A percentile compares a stretch with the other conserved stretches of the same genome.
phyloP scores from a whole-genome alignment of 2,888 invertebrate genomes.

The Mellilla xanthometata region DNA sequence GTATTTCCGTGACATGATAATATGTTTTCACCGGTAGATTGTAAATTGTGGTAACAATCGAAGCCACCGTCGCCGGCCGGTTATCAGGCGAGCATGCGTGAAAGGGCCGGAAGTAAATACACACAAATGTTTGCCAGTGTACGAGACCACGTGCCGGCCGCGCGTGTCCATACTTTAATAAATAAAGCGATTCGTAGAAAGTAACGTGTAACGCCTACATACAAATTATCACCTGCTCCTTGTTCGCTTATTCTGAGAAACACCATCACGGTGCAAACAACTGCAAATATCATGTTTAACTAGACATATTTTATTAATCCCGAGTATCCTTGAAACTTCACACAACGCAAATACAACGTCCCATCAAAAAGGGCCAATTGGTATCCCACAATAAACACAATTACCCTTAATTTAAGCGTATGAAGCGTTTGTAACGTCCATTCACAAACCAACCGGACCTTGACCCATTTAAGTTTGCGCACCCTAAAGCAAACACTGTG shows the following conservation, averaged over 20 bases:
- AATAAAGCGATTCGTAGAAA: conserved; percentile 30
- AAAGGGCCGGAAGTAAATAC: conserved; percentile 53
- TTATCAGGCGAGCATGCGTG: conserved; percentile 39
- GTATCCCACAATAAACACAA: conserved; percentile 26
- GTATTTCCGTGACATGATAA: conserved; percentile 31
- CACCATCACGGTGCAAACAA: not conserved
- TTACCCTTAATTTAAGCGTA: conserved; percentile 50
- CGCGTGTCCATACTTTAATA: conserved; percentile 14
- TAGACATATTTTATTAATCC: not conserved
- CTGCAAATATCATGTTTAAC: not conserved
- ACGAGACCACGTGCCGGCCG: conserved; percentile 33
- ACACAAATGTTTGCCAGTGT: conserved; percentile 39
- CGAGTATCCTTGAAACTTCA: conserved; percentile 8
- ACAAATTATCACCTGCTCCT: conserved; percentile 29
- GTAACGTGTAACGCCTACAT: conserved; percentile 28
- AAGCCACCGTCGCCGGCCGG: conserved; percentile 19
- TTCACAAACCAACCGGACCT: conserved; percentile 61
- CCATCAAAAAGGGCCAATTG: conserved; percentile 16
- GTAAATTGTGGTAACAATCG: conserved; percentile 20
- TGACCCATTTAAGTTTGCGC: conserved; percentile 69
- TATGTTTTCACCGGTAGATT: conserved; percentile 24
- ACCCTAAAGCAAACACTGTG: conserved; percentile 52
- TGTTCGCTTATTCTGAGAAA: conserved; percentile 17
- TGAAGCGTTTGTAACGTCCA: conserved; percentile 44
- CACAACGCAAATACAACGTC: conserved; percentile 14